Evolutionary conservation across 2,113 vertebrate species (phyloP), one percentile per base, ranked within the genome.

Genomic region (Tetrao urogallus): DNA sequence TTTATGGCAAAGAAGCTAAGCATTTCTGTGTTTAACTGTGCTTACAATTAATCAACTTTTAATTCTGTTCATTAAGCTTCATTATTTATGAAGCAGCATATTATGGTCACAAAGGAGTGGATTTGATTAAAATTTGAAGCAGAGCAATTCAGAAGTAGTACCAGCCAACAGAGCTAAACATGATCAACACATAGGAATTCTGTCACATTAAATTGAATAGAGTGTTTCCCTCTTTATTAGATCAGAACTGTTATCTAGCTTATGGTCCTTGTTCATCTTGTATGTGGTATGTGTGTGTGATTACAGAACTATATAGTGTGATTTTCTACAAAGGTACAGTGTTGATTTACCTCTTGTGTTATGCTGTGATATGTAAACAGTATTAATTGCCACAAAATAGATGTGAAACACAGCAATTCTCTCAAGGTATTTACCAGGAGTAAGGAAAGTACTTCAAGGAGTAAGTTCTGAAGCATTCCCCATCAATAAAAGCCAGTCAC

Each of bases 41-140:
- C 94, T 91, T 80, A 83, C 71, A 70, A 94, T 94, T 96, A 97
- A 97, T 97, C 95, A 97, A 94, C 87, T 96, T 96, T 89, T 89
- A 90, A 84, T 69, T 94, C 94, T 54, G 76, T 76, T 96, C 91
- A 73, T 97, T 96, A 96, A 95, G 89, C 69, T 92, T 95, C 57
- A 8, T 91, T 87, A 94, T 96, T 95, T 88, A 95, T 66, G 93
- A 94, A 95, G 86, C 90, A 30, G 58, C 67, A 93, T 70, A n/a
- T 88, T 48, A 70, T 52, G 69, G 73, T 86, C 82, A 25, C 65
- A 30, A 82, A 91, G 81, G 87, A 80, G 64, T 86, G 78, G 83
- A 60, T 64, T 50, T 63, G 70, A 92, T 84, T 88, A 89, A 74
- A 60, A 56, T 66, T 15, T 65, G 77, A 73, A 89, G 38, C 58